Evolutionary conservation across 1,140 invertebrate genomes (phyloP).

Genomic region (Patella vulgata): DNA sequence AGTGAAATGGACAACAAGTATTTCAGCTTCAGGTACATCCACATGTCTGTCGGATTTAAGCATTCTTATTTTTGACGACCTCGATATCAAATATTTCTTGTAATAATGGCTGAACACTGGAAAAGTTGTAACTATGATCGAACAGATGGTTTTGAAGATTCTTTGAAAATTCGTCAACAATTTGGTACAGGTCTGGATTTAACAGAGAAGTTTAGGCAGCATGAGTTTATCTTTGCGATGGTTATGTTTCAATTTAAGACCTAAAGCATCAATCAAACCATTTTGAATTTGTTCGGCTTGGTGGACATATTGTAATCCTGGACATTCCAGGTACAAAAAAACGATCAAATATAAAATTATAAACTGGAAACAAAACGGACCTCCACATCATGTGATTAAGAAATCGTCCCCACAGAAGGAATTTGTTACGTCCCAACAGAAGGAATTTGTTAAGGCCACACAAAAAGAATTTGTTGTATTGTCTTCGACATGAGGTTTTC

Average conservation of each 20-base stretch:
- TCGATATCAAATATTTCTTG: slow-evolving; percentile 47
- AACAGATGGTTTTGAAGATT: slow-evolving; percentile 36
- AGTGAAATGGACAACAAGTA: too few relatives aligned
- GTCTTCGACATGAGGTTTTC: too few relatives aligned
- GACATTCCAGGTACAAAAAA: slow-evolving; percentile 25
- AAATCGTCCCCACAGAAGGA: too few relatives aligned
- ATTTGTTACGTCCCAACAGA: too few relatives aligned
- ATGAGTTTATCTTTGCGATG: slow-evolving; percentile 48
- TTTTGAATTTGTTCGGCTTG: slow-evolving; percentile 44
- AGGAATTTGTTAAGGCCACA: too few relatives aligned
- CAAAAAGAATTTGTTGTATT: too few relatives aligned
- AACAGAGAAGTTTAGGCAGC: slow-evolving; percentile 45
- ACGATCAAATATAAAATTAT: too few relatives aligned
- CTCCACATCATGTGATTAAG: too few relatives aligned
- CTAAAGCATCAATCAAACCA: slow-evolving; percentile 41
- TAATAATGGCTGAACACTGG: slow-evolving; percentile 40
- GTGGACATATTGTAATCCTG: slow-evolving; percentile 24
- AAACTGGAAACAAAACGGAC: too few relatives aligned
- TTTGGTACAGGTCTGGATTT: slow-evolving; percentile 42
- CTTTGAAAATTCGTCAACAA: slow-evolving; percentile 44
- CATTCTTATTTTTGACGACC: too few relatives aligned
- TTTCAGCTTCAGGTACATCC: too few relatives aligned
- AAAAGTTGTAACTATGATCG: slow-evolving; percentile 30
- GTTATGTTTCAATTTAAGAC: slow-evolving; percentile 50
- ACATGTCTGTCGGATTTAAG: too few relatives aligned